A percentile compares a stretch with the other conserved stretches of the same genome.
Conservation (phyloP, 2,888 invertebrate species). For the Poecilus cupreus region DNA sequence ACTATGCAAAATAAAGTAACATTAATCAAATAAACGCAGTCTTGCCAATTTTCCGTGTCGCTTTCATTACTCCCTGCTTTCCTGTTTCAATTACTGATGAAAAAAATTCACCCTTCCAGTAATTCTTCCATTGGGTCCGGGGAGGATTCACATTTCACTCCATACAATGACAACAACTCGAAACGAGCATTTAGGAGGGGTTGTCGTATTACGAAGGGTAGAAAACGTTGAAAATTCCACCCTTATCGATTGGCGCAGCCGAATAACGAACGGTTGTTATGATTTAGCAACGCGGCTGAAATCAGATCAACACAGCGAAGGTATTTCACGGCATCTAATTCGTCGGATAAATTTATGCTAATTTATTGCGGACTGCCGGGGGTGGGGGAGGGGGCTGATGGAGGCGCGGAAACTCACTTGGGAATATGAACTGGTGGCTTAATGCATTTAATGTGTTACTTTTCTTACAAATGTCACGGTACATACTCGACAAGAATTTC, state of each 20-base stretch:
- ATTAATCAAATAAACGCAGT: too few relatives aligned
- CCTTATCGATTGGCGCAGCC: neutral
- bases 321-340: conserved; percentile 22
- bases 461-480: conserved; percentile 40
- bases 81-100: too few relatives aligned
- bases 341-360: conserved; percentile 35
- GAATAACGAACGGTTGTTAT: neutral
- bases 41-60: too few relatives aligned
- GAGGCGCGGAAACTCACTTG: neutral
- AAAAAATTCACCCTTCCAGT: neutral
- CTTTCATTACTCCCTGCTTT: too few relatives aligned
- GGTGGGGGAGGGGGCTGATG: neutral
- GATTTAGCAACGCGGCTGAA: neutral
- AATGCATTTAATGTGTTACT: conserved; percentile 44
- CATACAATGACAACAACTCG: neutral
- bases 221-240: neutral
- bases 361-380: neutral
- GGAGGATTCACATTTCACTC: neutral
- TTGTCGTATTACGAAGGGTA: neutral
- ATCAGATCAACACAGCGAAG: neutral
- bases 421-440: conserved; percentile 25
- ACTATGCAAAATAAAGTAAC: too few relatives aligned
- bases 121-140: neutral
- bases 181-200: neutral
- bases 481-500: conserved; percentile 4